These are phyloP conservation scores for Pygoscelis antarcticus DNA, from an alignment of 2,113 vertebrate species.

Conservation along the genomic window DNA sequence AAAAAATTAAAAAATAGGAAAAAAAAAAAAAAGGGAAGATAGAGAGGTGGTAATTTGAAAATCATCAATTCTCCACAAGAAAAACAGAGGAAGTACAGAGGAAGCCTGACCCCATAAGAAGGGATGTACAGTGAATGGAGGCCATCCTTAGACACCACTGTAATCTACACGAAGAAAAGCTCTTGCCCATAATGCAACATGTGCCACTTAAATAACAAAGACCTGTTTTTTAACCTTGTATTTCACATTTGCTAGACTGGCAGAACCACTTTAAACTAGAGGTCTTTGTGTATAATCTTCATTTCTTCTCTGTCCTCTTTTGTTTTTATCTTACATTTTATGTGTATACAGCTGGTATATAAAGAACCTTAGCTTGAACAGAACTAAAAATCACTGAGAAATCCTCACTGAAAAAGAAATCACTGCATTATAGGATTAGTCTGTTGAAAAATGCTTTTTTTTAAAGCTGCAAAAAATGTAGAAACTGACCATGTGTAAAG, in stretches of 20 bases:
- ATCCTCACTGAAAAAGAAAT: conserved; percentile 38
- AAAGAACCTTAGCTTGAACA: conserved; percentile 20
- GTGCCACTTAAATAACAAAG: background rate
- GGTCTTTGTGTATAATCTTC: background rate
- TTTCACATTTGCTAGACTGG: background rate
- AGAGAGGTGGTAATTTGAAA: background rate
- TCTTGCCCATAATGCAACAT: background rate
- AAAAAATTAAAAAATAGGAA: too few relatives aligned
- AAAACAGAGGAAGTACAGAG: background rate
- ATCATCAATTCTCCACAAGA: background rate
- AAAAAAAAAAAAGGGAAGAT: too few relatives aligned
- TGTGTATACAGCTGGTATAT: conserved; percentile 13
- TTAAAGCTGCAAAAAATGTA: background rate
- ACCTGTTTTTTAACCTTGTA: background rate
- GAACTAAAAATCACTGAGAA: conserved; percentile 31
- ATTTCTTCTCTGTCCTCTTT: background rate
- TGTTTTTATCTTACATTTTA: conserved; percentile 35
- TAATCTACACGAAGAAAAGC: background rate
- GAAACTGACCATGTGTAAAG: background rate
- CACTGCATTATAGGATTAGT: conserved; percentile 39
- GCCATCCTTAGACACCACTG: background rate
- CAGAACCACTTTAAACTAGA: background rate
- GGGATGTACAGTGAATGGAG: background rate
- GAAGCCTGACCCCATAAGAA: background rate
- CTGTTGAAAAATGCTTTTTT: background rate